Evolutionary conservation across 2,888 invertebrate species (phyloP).

Genomic region (Anoplius nigerrimus): DNA sequence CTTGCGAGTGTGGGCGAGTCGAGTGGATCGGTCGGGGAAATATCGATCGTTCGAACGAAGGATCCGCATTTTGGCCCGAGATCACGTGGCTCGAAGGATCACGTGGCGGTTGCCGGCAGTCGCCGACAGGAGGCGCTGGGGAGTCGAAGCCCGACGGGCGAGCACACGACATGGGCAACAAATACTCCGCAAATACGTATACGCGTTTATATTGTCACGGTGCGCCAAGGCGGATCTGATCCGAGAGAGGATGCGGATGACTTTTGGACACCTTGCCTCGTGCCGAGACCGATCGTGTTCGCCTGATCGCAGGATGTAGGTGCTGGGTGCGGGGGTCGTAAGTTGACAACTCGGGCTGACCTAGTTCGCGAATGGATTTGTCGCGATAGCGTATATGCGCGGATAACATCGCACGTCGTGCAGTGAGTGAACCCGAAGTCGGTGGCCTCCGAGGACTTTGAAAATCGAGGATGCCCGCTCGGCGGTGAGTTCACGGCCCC

Average conservation of each 20-base stretch:
- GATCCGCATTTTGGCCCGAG: conserved; percentile 27
- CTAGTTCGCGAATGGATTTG: conserved; percentile 58
- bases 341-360: conserved; percentile 50
- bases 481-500: conserved; percentile 46
- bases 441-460: conserved; percentile 42
- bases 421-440: conserved; percentile 45
- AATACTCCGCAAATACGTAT: conserved; percentile 50
- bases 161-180: conserved; percentile 34
- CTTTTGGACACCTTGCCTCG: neutral
- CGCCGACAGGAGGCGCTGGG: conserved; percentile 38
- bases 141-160: conserved; percentile 23
- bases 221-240: conserved; percentile 24
- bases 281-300: neutral
- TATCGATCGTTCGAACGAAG: conserved; percentile 33
- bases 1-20: neutral
- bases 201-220: conserved; percentile 48
- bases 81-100: conserved; percentile 50
- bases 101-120: conserved; percentile 48
- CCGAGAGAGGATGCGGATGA: conserved; percentile 31
- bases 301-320: too few relatives aligned
- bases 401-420: conserved; percentile 37
- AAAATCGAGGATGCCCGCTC: conserved; percentile 45
- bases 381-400: conserved; percentile 30
- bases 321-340: conserved; percentile 8
- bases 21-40: conserved; percentile 10